phyloP scores from a whole-genome alignment of 2,888 invertebrate species.

The Pimpla rufipes region DNA sequence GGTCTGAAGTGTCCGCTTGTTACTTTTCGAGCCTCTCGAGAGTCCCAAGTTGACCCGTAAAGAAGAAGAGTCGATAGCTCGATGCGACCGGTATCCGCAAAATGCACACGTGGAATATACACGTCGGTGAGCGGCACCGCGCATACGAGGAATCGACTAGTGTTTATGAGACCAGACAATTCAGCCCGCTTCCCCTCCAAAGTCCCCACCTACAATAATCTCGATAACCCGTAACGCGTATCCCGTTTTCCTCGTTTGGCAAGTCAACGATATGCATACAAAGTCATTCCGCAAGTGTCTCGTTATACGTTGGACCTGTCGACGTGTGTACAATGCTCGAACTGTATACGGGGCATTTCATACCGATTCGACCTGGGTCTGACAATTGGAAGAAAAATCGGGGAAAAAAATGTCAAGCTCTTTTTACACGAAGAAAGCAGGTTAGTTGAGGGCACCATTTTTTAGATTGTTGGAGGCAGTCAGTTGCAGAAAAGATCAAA shows the following conservation, averaged over 20 bases:
- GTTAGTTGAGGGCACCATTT: too few species aligned
- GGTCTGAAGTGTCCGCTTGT: conserved; percentile 41
- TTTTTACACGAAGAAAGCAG: too few species aligned
- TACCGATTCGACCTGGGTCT: too few species aligned
- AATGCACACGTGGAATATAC: conserved; percentile 15
- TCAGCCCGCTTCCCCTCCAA: conserved; percentile 35
- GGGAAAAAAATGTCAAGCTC: too few species aligned
- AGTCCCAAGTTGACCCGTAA: conserved; percentile 69
- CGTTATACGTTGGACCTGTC: conserved; percentile 21
- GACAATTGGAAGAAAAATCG: too few species aligned
- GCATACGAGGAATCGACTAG: conserved; percentile 54
- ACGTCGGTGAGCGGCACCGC: conserved; percentile 6
- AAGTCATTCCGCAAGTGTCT: conserved; percentile 35
- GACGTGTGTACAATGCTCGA: conserved; percentile 11
- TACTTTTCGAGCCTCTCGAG: conserved; percentile 56
- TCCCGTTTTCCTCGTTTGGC: conserved; percentile 7
- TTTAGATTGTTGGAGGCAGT: too few species aligned
- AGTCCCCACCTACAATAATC: conserved; percentile 32
- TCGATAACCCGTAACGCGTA: conserved; percentile 22
- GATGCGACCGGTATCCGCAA: conserved; percentile 50
- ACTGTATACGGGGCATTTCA: too few species aligned
- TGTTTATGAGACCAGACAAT: conserved; percentile 64
- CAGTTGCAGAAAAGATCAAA: too few species aligned
- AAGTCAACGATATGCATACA: conserved; percentile 23
- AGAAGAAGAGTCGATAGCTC: conserved; percentile 75